Base-by-base conservation (phyloP, 2,113 vertebrate genomes). In the Sebastes fasciatus region DNA sequence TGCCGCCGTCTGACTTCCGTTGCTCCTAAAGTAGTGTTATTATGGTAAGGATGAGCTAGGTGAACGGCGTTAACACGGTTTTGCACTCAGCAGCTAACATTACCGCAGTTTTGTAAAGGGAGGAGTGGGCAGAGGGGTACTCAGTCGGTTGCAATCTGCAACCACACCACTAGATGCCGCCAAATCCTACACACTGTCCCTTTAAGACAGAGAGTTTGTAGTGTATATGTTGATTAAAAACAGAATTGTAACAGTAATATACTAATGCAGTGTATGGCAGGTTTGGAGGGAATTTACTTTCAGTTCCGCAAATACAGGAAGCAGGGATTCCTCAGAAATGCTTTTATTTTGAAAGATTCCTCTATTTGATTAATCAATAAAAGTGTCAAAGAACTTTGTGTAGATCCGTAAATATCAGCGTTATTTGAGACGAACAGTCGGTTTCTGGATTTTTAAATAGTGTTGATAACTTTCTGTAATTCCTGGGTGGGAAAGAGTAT, bases 281-380 rank as follows among this genome's bases (percentile, higher is more conserved):
- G 23, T 49, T 64, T 69, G 4, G 45, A 58, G 55, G 74, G 72
- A 77, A 52, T 51, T 68, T 72, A 68, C 73, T 87, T 80, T 58
- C 67, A 69, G 77, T 87, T 67, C 42, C 1, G 1, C 64, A 7
- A 64, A n/a, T 12, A 26, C 34, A 54, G 4, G 14, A 51, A 21
- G 42, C 48, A 46, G 21, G 34, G 54, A 13, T 55, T 46, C 5
- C 5, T 34, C 34, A 19, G 5, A 55, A 43, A 69, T 48, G 1
- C 42, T 72, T 52, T 85, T 75, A 34, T 57, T 71, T 64, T 42
- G 21, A 62, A 81, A 65, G 9, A 10, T 19, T 52, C 6, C 4
- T 26, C 1, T 57, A 65, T 23, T 40, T 69, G 8, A 72, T 34
- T 4, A 23, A 23, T 65, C 4, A 52, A 11, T 48, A 11, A 13